A percentile compares a stretch with the other conserved stretches of the same genome.
These are phyloP conservation scores for Tricholaema leucomelas DNA, from an alignment of 2,113 vertebrate species.

Conservation along the genomic window DNA sequence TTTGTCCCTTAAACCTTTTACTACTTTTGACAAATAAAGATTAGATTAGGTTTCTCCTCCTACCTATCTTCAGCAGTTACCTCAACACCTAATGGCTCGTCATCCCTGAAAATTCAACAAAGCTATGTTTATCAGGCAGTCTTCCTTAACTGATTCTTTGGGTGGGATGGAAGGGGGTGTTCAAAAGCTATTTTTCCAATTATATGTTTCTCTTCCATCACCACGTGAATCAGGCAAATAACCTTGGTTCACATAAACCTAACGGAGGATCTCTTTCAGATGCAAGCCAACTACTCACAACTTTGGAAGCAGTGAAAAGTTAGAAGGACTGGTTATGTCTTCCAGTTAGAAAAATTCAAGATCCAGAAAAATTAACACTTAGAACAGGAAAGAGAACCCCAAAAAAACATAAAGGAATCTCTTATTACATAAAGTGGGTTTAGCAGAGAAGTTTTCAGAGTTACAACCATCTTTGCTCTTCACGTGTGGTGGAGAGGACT, in stretches of 20 bases:
- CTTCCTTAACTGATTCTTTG: background rate
- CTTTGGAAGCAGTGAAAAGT: background rate
- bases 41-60: no score
- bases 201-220: background rate
- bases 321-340: background rate
- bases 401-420: background rate
- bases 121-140: background rate
- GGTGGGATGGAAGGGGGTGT: accelerated
- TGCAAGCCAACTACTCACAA: background rate
- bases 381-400: background rate
- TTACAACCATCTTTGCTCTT: background rate
- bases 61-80: background rate
- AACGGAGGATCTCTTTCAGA: background rate
- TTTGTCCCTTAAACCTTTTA: background rate
- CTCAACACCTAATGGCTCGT: background rate
- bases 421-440: accelerated
- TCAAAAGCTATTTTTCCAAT: background rate
- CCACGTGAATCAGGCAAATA: background rate
- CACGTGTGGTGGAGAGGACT: background rate
- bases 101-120: background rate
- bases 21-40: background rate
- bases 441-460: background rate
- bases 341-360: background rate
- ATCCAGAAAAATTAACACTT: background rate
- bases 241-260: background rate